These are phyloP conservation scores for Euphonia xanthogaster DNA, from an alignment of 2,797 vertebrate genomes.

Conservation along the genomic window DNA sequence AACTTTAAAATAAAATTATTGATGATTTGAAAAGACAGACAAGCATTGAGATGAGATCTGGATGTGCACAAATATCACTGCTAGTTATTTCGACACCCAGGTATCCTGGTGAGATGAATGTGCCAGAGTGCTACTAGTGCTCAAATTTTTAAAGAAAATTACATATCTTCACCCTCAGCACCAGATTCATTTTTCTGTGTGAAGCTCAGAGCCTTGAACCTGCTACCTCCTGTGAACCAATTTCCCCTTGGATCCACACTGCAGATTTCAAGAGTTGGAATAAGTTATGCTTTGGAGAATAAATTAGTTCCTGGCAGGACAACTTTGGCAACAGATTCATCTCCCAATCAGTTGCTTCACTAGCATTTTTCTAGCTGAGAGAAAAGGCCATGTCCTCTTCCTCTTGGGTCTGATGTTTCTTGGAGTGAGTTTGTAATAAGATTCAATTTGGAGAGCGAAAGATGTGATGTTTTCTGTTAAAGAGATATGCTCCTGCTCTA, in stretches of 20 bases:
- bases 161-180: neutral
- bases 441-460: neutral
- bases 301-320: slow-evolving; percentile 50
- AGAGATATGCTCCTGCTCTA: neutral
- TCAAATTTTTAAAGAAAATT: neutral
- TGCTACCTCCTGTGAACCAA: neutral
- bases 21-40: neutral
- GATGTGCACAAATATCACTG: neutral
- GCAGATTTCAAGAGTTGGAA: slow-evolving; percentile 28
- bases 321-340: slow-evolving; percentile 34
- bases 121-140: neutral
- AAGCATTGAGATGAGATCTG: accelerated
- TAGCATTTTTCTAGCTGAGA: neutral
- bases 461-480: slow-evolving; percentile 2
- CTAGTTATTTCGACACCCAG: neutral
- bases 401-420: neutral
- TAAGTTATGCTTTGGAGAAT: slow-evolving; percentile 33
- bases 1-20: neutral
- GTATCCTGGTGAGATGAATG: neutral
- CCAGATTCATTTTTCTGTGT: neutral
- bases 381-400: neutral
- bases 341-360: slow-evolving; percentile 19
- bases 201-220: neutral
- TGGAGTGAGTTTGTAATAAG: neutral
- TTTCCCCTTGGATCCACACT: slow-evolving; percentile 16